Base-by-base conservation (phyloP, 2,888 invertebrate species). In the Catocala sponsa region DNA sequence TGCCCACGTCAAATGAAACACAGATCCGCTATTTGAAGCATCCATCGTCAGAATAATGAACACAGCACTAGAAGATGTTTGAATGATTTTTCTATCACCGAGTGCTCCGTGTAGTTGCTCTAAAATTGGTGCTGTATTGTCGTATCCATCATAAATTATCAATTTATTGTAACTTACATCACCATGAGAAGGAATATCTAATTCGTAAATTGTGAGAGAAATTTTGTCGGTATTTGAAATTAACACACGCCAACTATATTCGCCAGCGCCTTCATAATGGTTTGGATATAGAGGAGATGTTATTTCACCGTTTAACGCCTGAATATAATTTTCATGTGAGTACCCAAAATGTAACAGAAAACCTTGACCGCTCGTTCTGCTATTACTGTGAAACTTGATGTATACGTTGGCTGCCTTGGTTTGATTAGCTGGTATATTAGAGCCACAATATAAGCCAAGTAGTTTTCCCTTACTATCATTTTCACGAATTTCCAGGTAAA, bases 401-500 rank as follows among this genome's bases (percentile, higher is more conserved):
- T 97, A 98, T n/a, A 98, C 82, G 60, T 90, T 89, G 6, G 95
- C 90, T 2, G 89, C 90, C 0, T 95, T 91, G 0, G 96, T 96
- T 0, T 96, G 88, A 71, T 96, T 95, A 1, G 89, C 85, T 0
- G 98, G 97, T n/a, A 95, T 76, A 2, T 91, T 88, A 47, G 87
- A 92, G 10, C 98, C 97, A 89, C 99, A 99, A 83, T 95, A 98
- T 4, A 96, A 93, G 0, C 87, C 94, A 13, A 98, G 78, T n/a
- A 98, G 79, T 25, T 89, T 88, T 5, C 98, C 98, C 5, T 90
- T 87, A 0, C 95, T 93, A 74, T 95, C 87, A 0, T 91, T 85
- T 91, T 97, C 96, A 35, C 98, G 96, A 57, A 99, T 94, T 95
- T 98, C 98, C 41, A 99, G 88, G 86, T 97, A 98, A 87, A 99